Conservation (phyloP, 2,797 vertebrate genomes). For the Triplophysa yarkandensis region DNA sequence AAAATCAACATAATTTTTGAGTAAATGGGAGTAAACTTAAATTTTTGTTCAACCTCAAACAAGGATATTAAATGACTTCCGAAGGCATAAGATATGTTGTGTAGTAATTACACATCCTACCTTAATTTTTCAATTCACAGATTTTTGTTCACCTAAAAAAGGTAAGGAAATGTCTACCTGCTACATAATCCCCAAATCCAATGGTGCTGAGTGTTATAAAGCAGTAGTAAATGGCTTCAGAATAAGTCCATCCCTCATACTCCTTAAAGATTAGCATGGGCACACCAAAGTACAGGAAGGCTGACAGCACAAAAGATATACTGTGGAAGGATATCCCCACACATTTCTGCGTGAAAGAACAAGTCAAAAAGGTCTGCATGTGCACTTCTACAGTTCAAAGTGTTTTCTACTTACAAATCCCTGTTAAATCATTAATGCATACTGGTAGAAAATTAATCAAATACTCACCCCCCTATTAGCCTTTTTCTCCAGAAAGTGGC, state of each 20-base stretch:
- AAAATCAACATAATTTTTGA: no score
- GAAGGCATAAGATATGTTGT: no score
- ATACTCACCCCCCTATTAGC: conserved; percentile 76
- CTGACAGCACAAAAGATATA: conserved; percentile 69
- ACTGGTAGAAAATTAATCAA: neutral
- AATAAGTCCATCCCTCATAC: conserved; percentile 86
- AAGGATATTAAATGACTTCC: no score
- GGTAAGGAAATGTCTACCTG: conserved; percentile 74
- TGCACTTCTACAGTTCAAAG: neutral
- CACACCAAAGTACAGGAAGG: conserved; percentile 80
- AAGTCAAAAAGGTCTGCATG: neutral
- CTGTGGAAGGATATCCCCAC: conserved; percentile 75
- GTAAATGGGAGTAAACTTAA: no score
- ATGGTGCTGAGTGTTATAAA: conserved; percentile 94
- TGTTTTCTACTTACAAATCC: neutral
- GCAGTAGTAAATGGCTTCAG: conserved; percentile 89
- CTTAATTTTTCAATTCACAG: neutral
- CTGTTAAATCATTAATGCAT: neutral
- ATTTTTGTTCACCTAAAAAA: neutral
- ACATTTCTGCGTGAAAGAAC: conserved; percentile 62
- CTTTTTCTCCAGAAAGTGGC: conserved; percentile 67
- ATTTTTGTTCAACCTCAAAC: no score
- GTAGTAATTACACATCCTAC: no score
- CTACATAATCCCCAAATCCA: conserved; percentile 91
- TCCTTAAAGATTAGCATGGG: conserved; percentile 83